Base-by-base conservation (phyloP, 2,113 vertebrate genomes). In the Crotophaga sulcirostris region DNA sequence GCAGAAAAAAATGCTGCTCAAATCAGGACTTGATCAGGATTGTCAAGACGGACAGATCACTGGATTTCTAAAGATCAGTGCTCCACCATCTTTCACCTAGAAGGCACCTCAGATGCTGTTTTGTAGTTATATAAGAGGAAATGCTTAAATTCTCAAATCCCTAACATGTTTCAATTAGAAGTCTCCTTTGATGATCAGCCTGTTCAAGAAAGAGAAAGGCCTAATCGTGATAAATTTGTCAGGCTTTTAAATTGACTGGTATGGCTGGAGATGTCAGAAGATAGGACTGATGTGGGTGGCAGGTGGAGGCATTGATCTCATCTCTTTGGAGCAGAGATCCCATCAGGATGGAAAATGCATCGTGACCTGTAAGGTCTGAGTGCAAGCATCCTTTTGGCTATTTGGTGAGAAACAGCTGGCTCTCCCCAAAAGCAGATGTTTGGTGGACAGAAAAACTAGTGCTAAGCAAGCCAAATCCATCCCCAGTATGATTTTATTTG, bases 161-260 rank as follows among this genome's bases (percentile, higher is more conserved):
- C 17, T 23, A 5, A 42, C 0, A 0, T 15, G 18, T 20, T 58
- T 67, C 4, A 2, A 26, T 63, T 51, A 60, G 36, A 42, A 59
- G 21, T 14, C 24, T 56, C 23, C 20, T 49, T 38, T 66, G 38
- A 18, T 2, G 25, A 79, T 59, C 42, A 40, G 42, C 26, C 19
- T 16, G 16, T 34, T 68, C 29, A 26, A n/a, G 28, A 36, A 54
- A 45, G 21, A 82, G 29, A 56, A 77, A 64, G 51, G 16, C 31
- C 60, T 34, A 38, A 66, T 56, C 24, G 38, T 40, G 59, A 18
- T 59, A 28, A 47, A 17, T 25, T 38, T 60, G 49, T 9, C 58
- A 56, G 51, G 19, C 16, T 80, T 18, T 59, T 23, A 49, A 26
- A 6, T 5, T 16, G 40, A 11, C 52, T 36, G n/a, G 4, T 64